Evolutionary conservation across 2,888 invertebrate species (phyloP), one percentile per base, ranked within the genome.

Genomic region (Dorcus parallelipipedus): DNA sequence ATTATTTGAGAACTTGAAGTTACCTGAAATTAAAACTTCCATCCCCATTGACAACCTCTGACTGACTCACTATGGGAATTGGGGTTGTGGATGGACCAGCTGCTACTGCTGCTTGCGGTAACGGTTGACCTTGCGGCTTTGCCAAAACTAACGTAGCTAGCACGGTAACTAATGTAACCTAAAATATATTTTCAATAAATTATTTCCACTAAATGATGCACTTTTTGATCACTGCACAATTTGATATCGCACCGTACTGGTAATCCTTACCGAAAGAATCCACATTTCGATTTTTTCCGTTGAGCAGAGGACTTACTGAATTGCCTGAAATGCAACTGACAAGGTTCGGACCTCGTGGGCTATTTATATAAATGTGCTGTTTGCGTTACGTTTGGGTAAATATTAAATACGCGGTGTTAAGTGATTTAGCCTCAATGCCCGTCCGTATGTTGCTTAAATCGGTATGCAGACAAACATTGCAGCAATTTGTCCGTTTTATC

Each of bases 401-500:
- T 55, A 64, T 58, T 50, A 55, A 63, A 64, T 65, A 58, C 55
- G 54, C 63, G 54, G 69, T 70, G 71, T 69, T 71, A 71, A 71
- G 63, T 66, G 68, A 70, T 68, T 64, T 67, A 70, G 62, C 71
- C 71, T 71, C 66, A 62, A 49, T 41, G 42, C 49, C 38, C 54
- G 42, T 49, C 49, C 49, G 49, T 17, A 49, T 39, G 39, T 54
- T 54, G 54, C 40, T 26, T 42, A 54, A 54, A 54, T 49, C 26
- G 26, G 26, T 33, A 33, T 33, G 26, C 26, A 33, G 26, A 33
- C 26, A 33, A 33, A 33, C 26, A 33, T 33, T 33, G 26, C 26
- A 33, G 26, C 26, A 33, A 33, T 33, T 5, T 33, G 26, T 33
- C 26, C 26, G 26, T 33, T 33, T 33, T 33, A 33, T 33, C 26